phyloP scores from a whole-genome alignment of 2,113 vertebrate genomes.

The Bothrops jararaca region DNA sequence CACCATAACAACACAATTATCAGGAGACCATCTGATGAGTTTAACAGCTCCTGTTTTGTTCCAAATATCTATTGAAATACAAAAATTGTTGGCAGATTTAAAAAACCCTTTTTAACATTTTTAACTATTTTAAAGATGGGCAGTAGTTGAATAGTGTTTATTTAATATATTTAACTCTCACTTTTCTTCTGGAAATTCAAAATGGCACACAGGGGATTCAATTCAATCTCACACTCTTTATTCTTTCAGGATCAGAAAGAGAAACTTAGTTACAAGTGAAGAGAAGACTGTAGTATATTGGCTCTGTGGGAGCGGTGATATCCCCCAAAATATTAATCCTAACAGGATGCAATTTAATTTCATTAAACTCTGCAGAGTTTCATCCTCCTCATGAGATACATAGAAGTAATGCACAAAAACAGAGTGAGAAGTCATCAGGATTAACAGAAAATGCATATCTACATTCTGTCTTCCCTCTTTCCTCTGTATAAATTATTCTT shows the following conservation, averaged over 20 bases:
- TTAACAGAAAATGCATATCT: neutral
- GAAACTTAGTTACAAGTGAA: neutral
- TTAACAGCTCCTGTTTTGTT: conserved; percentile 97
- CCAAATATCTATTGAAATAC: conserved; percentile 83
- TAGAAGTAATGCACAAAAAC: neutral
- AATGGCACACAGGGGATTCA: neutral
- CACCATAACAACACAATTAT: conserved; percentile 92
- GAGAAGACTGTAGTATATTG: neutral
- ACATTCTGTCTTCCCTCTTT: neutral
- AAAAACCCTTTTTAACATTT: neutral
- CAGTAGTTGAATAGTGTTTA: neutral
- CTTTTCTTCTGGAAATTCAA: neutral
- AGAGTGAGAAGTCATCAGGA: neutral
- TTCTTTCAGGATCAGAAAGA: neutral
- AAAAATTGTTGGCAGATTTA: neutral
- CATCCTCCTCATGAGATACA: neutral
- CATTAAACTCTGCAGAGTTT: neutral
- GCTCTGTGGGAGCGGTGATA: neutral
- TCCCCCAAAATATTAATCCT: neutral
- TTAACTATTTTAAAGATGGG: neutral
- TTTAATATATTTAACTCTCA: neutral
- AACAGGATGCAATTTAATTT: neutral
- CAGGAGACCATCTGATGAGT: conserved; percentile 92
- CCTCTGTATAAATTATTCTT: neutral
- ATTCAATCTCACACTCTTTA: neutral